phyloP scores from a whole-genome alignment of 2,113 vertebrate species.

The Anoplopoma fimbria region DNA sequence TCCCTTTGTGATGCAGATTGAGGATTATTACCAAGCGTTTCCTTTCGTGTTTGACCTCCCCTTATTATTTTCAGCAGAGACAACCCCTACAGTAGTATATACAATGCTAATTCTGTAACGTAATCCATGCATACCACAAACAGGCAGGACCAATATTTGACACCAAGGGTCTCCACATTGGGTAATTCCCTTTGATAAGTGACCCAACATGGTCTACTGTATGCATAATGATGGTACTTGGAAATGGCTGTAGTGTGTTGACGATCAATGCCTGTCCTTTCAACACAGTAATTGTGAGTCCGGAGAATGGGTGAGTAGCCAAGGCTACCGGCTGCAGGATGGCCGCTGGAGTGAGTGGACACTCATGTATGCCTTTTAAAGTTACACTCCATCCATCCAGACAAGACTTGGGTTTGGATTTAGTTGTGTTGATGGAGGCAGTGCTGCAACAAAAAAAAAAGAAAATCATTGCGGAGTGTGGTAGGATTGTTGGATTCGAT shows the following conservation, averaged over 20 bases:
- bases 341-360: constrained; percentile 61
- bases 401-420: constrained; percentile 71
- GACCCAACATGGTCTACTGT: constrained; percentile 42
- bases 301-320: constrained; percentile 74
- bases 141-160: constrained; percentile 20
- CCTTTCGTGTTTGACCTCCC: constrained; percentile 35
- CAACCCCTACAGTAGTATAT: constrained; percentile 28
- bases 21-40: constrained; percentile 1
- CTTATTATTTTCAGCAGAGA: constrained; percentile 1
- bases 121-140: constrained; percentile 28
- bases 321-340: constrained; percentile 47
- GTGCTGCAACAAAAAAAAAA: constrained; percentile 39
- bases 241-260: constrained; percentile 60
- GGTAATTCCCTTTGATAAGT: constrained; percentile 65
- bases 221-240: constrained; percentile 54
- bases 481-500: constrained; percentile 64
- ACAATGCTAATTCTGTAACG: constrained; percentile 36
- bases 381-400: constrained; percentile 72
- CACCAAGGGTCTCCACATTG: constrained; percentile 19
- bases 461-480: constrained; percentile 61
- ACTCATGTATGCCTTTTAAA: constrained; percentile 82
- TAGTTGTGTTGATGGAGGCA: constrained; percentile 73
- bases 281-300: constrained; percentile 68
- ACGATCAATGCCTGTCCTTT: constrained; percentile 73
- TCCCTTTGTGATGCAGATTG: background rate